A percentile compares a stretch with the other conserved stretches of the same genome.
phyloP scores from a whole-genome alignment of 2,113 vertebrate genomes.

The Reinhardtius hippoglossoides region DNA sequence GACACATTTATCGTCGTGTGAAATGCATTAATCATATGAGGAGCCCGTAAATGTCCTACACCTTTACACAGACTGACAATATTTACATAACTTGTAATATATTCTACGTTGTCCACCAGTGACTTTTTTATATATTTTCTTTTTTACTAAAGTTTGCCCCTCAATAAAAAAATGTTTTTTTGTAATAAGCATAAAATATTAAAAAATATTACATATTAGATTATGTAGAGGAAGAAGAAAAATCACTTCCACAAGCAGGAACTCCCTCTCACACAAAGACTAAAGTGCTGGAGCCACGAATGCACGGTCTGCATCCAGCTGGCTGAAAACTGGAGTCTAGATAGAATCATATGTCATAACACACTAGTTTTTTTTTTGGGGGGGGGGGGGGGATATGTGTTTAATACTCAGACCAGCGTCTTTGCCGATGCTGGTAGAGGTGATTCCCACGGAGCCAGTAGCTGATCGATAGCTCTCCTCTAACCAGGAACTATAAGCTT shows the following conservation, averaged over 20 bases:
- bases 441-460: neutral
- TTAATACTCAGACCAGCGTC: neutral
- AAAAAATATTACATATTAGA: conserved; percentile 47
- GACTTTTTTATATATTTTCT: neutral
- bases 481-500: conserved; percentile 19
- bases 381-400: neutral
- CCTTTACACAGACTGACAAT: conserved; percentile 39
- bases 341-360: conserved; percentile 22
- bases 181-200: conserved; percentile 44
- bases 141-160: conserved; percentile 12
- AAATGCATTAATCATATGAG: conserved; percentile 30
- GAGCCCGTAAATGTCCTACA: conserved; percentile 14
- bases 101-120: conserved; percentile 21
- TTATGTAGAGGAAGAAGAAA: conserved; percentile 55
- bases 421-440: neutral
- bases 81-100: conserved; percentile 41
- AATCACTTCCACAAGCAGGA: conserved; percentile 68
- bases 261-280: conserved; percentile 73
- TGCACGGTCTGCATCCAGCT: conserved; percentile 57
- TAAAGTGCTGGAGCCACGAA: conserved; percentile 76
- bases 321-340: conserved; percentile 42
- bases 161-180: conserved; percentile 45
- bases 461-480: conserved; percentile 19
- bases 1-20: conserved; percentile 29
- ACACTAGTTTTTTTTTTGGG: neutral